Evolutionary conservation across 2,888 invertebrate species (phyloP), one percentile per base, ranked within the genome.

Genomic region (Eupeodes luniger): DNA sequence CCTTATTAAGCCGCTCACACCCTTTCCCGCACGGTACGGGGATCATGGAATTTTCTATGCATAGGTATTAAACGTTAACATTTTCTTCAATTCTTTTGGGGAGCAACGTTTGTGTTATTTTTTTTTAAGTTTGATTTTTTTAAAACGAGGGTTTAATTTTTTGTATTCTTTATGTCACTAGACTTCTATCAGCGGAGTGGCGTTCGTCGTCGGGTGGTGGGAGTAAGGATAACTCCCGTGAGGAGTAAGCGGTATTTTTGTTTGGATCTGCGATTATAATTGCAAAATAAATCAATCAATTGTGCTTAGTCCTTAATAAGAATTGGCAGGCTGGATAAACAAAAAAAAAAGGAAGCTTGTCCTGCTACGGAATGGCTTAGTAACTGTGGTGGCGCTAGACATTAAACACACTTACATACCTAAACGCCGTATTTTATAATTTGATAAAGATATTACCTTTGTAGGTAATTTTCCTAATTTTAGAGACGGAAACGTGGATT

Each of bases 231-330:
- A 10, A 34, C 44, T 53, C 57, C 11, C 9, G 53, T 53, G 62
- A 44, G 27, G 79, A n/a, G 47, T 61, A 49, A 44, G 74, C 16
- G 66, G 74, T 66, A 55, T 27, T 2, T 27, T 27, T 27, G 27
- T 19, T 72, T 55, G 85, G 85, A 83, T 90, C 89, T 88, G 80
- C 89, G 90, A 89, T 90, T 90, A 90, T 90, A 90, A 90, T 90
- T 90, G 90, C 89, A 90, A 90, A 90, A 90, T 90, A 91, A 91
- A 90, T 90, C 91, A 91, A 91, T 91, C 90, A 90, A 89, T 91
- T 89, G 90, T 86, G 90, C 90, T 90, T 90, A 90, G 90, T 88
- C 84, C 88, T 86, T 90, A 90, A 90, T 91, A 91, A 90, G 90
- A 90, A 90, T 89, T 90, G 90, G 80, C 80, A 59, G 69, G 55